Base-by-base conservation (phyloP, 1,140 invertebrate genomes). In the Drosophila nasuta region DNA sequence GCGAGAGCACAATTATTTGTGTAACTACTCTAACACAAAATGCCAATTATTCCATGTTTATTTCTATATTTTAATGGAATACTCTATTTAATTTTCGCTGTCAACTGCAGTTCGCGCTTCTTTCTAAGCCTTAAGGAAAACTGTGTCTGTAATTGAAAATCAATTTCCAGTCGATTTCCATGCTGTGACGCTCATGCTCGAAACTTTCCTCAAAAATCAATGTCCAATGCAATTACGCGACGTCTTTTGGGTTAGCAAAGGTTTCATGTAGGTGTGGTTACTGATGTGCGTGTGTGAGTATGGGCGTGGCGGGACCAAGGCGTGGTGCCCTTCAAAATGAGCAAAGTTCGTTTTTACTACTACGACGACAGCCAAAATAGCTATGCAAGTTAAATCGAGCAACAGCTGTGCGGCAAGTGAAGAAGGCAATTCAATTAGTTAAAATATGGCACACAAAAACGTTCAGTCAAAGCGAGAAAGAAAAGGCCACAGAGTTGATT, bases 111-210 rank as follows among this genome's bases (percentile, higher is more conserved):
- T 30, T 5, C 51, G 20, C 8, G 1, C 11, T 8, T 15, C 20
- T 59, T 6, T 11, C n/a, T 46, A 33, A 30, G 10, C 25, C 54
- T 64, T 58, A 5, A 54, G 58, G 46, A 49, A 71, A 43, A 35
- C 52, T 17, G 13, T 17, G 48, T 41, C 68, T 70, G 63, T 71
- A 71, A 51, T 33, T 79, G 75, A 82, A 82, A 86, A 82, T 77
- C 82, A 79, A 87, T 86, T 82, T 86, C 62, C 59, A 83, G 43
- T 77, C 63, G 81, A 83, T 83, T 79, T 77, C 48, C 60, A 59
- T 45, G 8, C 28, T 48, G 17, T 46, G 4, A 5, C 13, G 13
- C 59, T 41, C 38, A 71, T 28, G 30, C 59, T 15, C 33, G 20
- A 46, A 52, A 30, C 20, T 56, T 33, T 28, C 7, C 8, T 38